A percentile compares a stretch with the other conserved stretches of the same genome.
phyloP scores from a whole-genome alignment of 1,140 invertebrate genomes.

The Drosophila nikananu region DNA sequence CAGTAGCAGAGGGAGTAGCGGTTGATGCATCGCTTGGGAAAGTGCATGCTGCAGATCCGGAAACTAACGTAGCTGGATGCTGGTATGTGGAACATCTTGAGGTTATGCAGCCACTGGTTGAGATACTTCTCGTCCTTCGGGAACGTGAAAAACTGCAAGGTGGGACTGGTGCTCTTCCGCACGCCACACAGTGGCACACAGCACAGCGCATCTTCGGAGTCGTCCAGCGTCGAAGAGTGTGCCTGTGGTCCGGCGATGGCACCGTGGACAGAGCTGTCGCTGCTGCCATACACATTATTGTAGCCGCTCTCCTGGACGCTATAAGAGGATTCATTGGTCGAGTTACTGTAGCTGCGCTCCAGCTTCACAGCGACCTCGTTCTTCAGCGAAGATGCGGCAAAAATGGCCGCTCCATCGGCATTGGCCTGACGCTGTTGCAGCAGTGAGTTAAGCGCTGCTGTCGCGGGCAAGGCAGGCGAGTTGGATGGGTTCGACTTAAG shows the following conservation, averaged over 20 bases:
- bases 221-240: slow-evolving; percentile 72
- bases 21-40: slow-evolving; percentile 81
- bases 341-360: slow-evolving; percentile 74
- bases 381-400: slow-evolving; percentile 51
- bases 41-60: slow-evolving; percentile 82
- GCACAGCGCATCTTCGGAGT: slow-evolving; percentile 75
- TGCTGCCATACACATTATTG: slow-evolving; percentile 63
- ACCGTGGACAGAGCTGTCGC: slow-evolving; percentile 54
- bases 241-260: slow-evolving; percentile 68
- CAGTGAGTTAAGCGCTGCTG: slow-evolving; percentile 63
- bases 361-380: slow-evolving; percentile 64
- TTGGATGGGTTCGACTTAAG: slow-evolving; percentile 34
- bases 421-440: slow-evolving; percentile 76
- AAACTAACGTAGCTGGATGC: slow-evolving; percentile 65
- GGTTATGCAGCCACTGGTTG: slow-evolving; percentile 79
- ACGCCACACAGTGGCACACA: slow-evolving; percentile 80
- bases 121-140: slow-evolving; percentile 81
- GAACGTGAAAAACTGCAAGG: slow-evolving; percentile 79
- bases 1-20: slow-evolving; percentile 81
- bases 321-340: slow-evolving; percentile 67
- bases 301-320: slow-evolving; percentile 65
- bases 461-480: slow-evolving; percentile 50
- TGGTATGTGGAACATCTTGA: slow-evolving; percentile 78
- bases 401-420: slow-evolving; percentile 60
- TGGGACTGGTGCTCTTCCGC: slow-evolving; percentile 76